These are phyloP conservation scores for Drosophila santomea DNA, from an alignment of 1,140 invertebrate genomes.

Conservation along the genomic window DNA sequence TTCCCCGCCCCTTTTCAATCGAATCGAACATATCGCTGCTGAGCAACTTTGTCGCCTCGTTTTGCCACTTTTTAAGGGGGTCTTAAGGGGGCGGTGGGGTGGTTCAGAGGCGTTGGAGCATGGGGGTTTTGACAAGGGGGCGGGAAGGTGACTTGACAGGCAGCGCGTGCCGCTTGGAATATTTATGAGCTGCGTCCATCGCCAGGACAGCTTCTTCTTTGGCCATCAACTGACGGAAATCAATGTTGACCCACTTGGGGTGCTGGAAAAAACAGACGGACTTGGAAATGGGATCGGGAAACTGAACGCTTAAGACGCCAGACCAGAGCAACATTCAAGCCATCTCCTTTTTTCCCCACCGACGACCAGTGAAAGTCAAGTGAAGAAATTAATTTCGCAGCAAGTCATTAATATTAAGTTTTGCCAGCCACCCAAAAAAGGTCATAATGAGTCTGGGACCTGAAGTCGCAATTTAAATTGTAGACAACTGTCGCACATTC, in stretches of 20 bases:
- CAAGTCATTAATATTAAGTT: constrained; percentile 82
- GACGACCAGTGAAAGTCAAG: constrained; percentile 68
- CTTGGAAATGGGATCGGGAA: constrained; percentile 47
- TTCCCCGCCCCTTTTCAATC: background rate
- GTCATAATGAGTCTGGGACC: constrained; percentile 59
- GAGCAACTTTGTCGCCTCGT: constrained; percentile 71
- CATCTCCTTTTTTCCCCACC: background rate
- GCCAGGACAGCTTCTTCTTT: constrained; percentile 32
- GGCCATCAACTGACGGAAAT: constrained; percentile 69
- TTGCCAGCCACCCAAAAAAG: constrained; percentile 65
- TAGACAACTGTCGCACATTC: constrained; percentile 40
- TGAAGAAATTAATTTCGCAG: constrained; percentile 75
- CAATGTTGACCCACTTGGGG: constrained; percentile 79
- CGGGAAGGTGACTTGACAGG: constrained; percentile 25
- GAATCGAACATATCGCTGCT: constrained; percentile 27
- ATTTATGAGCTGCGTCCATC: constrained; percentile 72
- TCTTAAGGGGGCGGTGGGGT: background rate
- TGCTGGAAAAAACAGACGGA: constrained; percentile 28
- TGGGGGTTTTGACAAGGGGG: background rate
- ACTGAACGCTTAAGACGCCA: constrained; percentile 13
- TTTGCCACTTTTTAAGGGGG: constrained; percentile 47
- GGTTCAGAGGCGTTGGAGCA: background rate
- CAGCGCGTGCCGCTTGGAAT: constrained; percentile 77
- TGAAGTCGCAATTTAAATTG: constrained; percentile 31
- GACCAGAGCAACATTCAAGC: background rate